Conservation (phyloP, 2,797 vertebrate species). For the Bovichtus diacanthus region DNA sequence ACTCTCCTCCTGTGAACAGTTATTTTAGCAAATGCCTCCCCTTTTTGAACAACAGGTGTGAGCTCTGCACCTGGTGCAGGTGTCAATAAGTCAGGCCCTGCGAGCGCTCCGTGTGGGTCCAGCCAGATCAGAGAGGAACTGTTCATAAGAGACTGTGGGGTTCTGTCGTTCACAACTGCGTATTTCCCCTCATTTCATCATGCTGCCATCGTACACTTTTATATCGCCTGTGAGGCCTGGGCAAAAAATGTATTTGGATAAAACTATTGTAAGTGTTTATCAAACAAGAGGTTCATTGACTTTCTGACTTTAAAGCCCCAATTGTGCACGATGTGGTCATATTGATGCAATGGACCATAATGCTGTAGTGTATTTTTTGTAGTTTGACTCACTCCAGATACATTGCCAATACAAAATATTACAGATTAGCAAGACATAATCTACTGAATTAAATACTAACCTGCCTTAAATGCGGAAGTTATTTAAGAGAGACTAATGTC, state of each 20-base stretch:
- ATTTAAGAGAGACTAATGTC: not conserved
- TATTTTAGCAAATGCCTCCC: constrained; percentile 41
- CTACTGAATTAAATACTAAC: not conserved
- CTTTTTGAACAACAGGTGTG: constrained; percentile 66
- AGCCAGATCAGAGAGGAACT: constrained; percentile 77
- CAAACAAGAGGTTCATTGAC: constrained; percentile 11
- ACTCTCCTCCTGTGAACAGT: constrained; percentile 58
- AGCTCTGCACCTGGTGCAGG: constrained; percentile 70
- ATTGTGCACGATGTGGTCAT: not conserved
- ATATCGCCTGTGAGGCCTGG: constrained; percentile 40
- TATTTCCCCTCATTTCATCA: constrained; percentile 80
- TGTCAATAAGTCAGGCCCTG: constrained; percentile 57
- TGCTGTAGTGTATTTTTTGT: not conserved
- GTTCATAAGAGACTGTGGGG: constrained; percentile 87
- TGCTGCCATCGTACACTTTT: constrained; percentile 61
- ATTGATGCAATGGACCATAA: not conserved
- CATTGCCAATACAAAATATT: not conserved
- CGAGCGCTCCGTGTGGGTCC: constrained; percentile 63
- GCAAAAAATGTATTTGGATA: constrained; percentile 55
- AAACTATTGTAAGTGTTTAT: constrained; percentile 21
- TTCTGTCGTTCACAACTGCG: constrained; percentile 84
- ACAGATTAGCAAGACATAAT: not conserved
- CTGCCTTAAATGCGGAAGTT: not conserved
- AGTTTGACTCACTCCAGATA: not conserved
- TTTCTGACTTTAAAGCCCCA: constrained; percentile 1